These are phyloP conservation scores for Rhinichthys osculus DNA, from an alignment of 2,797 vertebrate genomes.

Conservation along the genomic window DNA sequence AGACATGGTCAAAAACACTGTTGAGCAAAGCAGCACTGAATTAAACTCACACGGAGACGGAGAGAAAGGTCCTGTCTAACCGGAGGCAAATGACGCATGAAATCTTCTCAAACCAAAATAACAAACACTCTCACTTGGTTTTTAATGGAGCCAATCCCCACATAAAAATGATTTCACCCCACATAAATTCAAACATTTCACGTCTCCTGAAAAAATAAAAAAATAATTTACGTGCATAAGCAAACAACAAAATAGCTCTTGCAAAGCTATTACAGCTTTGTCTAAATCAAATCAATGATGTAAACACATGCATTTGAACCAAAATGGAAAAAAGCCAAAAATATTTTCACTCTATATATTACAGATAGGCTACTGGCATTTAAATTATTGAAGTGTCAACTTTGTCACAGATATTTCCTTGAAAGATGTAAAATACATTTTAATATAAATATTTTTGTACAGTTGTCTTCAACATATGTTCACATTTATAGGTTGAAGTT, in stretches of 20 bases:
- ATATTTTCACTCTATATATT: not conserved
- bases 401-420: not conserved
- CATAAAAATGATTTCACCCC: not conserved
- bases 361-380: not conserved
- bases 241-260: not conserved
- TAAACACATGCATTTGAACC: not conserved
- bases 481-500: not conserved
- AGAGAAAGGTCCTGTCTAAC: conserved; percentile 18
- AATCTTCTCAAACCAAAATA: conserved; percentile 34
- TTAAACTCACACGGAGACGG: not conserved
- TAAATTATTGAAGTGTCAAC: not conserved
- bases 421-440: not conserved
- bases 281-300: not conserved
- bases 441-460: not conserved
- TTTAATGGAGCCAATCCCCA: conserved; percentile 25
- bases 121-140: conserved; percentile 29
- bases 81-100: conserved; percentile 39
- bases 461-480: not conserved
- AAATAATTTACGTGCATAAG: not conserved
- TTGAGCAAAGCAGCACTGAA: conserved; percentile 26
- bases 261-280: not conserved
- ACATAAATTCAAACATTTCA: conserved; percentile 26
- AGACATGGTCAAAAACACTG: conserved; percentile 21
- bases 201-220: not conserved
- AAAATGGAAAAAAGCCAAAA: not conserved